Conservation (phyloP, 2,888 invertebrate species). For the Dione juno region DNA sequence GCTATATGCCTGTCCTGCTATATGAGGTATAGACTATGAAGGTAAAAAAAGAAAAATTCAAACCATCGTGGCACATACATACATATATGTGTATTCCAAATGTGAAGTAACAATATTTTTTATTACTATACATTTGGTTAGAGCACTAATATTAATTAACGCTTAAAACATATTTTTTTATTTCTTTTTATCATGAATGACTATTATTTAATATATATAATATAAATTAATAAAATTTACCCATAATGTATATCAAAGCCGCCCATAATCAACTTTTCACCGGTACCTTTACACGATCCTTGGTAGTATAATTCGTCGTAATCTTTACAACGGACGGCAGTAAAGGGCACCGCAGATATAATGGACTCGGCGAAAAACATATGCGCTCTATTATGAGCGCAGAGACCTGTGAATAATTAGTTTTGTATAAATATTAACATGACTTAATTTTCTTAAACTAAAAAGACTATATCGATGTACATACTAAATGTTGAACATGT, state of each 20-base stretch:
- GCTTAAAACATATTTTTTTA: not conserved
- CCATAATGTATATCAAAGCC: constrained; percentile 80
- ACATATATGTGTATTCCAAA: too few species aligned
- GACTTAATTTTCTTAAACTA: not conserved
- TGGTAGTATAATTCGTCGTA: constrained; percentile 75
- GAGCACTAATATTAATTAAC: not conserved
- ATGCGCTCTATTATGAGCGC: constrained; percentile 81
- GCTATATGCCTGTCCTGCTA: too few species aligned
- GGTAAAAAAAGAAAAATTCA: too few species aligned
- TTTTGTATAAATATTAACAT: not conserved
- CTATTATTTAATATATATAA: not conserved
- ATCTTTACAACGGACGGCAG: constrained; percentile 72
- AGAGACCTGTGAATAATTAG: constrained; percentile 64
- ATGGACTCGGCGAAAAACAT: constrained; percentile 83
- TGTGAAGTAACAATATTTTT: too few species aligned
- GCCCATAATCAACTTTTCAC: constrained; percentile 79
- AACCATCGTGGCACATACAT: too few species aligned
- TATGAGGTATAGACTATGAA: too few species aligned
- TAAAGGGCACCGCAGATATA: constrained; percentile 71
- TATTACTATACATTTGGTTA: too few species aligned
- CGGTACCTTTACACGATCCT: constrained; percentile 74
- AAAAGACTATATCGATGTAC: too few species aligned
- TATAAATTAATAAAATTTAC: constrained; percentile 53
- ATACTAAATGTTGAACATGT: too few species aligned
- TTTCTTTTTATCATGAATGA: too few species aligned